Base-by-base conservation (phyloP, 2,797 vertebrate genomes). In the Enteromius afrohamiltoni region DNA sequence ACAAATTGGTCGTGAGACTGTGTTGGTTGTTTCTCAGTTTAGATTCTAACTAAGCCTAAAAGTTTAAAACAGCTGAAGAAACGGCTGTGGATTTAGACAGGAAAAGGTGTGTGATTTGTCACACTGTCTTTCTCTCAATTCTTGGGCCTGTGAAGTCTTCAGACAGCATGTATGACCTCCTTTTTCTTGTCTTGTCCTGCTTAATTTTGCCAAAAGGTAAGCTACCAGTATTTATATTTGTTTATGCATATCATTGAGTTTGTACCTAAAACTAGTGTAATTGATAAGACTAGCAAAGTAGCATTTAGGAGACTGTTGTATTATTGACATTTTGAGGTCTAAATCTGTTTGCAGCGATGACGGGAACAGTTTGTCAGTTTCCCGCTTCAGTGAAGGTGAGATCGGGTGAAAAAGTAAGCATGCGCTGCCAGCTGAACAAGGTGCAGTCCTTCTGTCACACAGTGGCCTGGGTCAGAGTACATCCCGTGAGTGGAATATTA, bases 361-460 rank as follows among this genome's bases (percentile, higher is more conserved):
- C n/a, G 10, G 51, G 42, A 13, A 42, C 58, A 19, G 37, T 85
- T 26, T 65, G 23, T 82, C 84, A 85, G 55, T 71, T 51, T 82
- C 84, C 84, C 2, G 11, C 31, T 0, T 64, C 42, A 34, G 64
- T 85, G 53, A 29, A 64, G 29, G 80, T 70, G 31, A 40, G 19
- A 11, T 51, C 16, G 11, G 80, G 83, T 6, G 65, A 64, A 5
- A 77, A 26, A 60, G 70, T 85, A 5, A 80, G 26, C 34, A 77
- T 85, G 47, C 17, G 49, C 21, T 85, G 83, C 47, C 26, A 51
- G 4, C n/a, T 85, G 19, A 51, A 47, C 0, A 47, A 82, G 19
- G 65, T 85, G 4, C 60, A 78, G 23, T 85, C 80, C 9, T 71
- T 64, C 10, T 86, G 85, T 37, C 83, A 83, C 45, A 80, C 31